A percentile compares a stretch with the other conserved stretches of the same genome.
Conservation (phyloP, 2,113 vertebrate genomes). For the Protobothrops mucrosquamatus region DNA sequence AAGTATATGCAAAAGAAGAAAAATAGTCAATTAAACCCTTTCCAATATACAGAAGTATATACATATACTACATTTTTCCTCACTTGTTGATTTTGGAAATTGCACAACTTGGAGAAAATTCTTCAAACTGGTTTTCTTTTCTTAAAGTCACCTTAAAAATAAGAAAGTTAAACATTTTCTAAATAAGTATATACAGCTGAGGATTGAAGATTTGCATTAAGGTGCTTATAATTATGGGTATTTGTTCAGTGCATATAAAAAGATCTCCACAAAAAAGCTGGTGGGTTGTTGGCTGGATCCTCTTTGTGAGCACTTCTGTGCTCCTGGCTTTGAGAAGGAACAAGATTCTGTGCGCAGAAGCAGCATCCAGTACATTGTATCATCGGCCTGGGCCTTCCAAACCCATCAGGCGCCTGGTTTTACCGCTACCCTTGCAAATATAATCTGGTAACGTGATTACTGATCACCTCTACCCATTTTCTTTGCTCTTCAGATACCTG, state of each 20-base stretch:
- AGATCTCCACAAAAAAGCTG: neutral
- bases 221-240: slow-evolving; percentile 54
- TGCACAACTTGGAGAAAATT: slow-evolving; percentile 23
- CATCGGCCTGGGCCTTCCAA: neutral
- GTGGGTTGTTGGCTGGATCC: neutral
- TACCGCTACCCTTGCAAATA: neutral
- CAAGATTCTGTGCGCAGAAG: too few relatives aligned
- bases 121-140: slow-evolving; percentile 19
- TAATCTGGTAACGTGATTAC: neutral
- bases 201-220: slow-evolving; percentile 46
- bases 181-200: slow-evolving; percentile 61
- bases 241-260: slow-evolving; percentile 63
- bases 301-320: neutral
- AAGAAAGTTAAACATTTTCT: slow-evolving; percentile 12
- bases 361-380: neutral
- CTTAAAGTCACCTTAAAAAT: neutral
- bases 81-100: slow-evolving; percentile 13
- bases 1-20: slow-evolving; percentile 57
- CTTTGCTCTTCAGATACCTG: neutral
- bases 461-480: neutral
- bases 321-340: neutral
- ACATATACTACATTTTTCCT: slow-evolving; percentile 40
- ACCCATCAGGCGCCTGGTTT: neutral
- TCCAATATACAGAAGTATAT: slow-evolving; percentile 34
- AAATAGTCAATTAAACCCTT: slow-evolving; percentile 6